These are phyloP conservation scores for Dasysyrphus albostriatus DNA, from an alignment of 2,888 invertebrate species.

Conservation along the genomic window DNA sequence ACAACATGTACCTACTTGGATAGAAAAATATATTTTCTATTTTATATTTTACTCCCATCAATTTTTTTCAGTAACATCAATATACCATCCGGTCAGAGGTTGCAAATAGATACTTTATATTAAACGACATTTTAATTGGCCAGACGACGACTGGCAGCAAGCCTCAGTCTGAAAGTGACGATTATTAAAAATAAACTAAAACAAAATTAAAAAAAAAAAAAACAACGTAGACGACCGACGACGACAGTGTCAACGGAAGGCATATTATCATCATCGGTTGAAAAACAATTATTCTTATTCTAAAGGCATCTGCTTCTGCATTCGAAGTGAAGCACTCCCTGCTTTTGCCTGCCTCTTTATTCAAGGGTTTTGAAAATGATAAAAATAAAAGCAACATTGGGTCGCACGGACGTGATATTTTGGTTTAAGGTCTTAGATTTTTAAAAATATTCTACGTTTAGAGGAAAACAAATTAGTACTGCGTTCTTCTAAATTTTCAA, in stretches of 20 bases:
- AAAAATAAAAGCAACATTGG: conserved; percentile 1
- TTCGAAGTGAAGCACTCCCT: neutral
- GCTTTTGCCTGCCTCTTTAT: neutral
- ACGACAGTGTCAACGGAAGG: conserved; percentile 31
- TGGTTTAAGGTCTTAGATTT: too few species aligned
- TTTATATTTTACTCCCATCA: neutral
- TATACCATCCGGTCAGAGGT: conserved; percentile 41
- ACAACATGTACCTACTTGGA: too few species aligned
- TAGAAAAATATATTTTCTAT: too few species aligned
- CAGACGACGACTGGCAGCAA: conserved; percentile 51
- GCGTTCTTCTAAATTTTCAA: too few species aligned
- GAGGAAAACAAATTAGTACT: too few species aligned
- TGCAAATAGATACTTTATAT: conserved; percentile 38
- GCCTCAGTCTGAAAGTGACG: conserved; percentile 25
- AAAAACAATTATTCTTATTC: conserved; percentile 25
- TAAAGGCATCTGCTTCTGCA: neutral
- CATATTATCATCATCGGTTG: conserved; percentile 21
- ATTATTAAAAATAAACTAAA: conserved; percentile 30
- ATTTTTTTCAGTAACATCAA: neutral
- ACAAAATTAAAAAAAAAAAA: too few species aligned
- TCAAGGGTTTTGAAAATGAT: conserved; percentile 20
- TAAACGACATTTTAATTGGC: conserved; percentile 57
- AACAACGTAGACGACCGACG: conserved; percentile 10
- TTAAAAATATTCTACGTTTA: too few species aligned
- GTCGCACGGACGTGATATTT: neutral